These are phyloP conservation scores for Beaufortia kweichowensis DNA, from an alignment of 2,113 vertebrate genomes.

Conservation along the genomic window DNA sequence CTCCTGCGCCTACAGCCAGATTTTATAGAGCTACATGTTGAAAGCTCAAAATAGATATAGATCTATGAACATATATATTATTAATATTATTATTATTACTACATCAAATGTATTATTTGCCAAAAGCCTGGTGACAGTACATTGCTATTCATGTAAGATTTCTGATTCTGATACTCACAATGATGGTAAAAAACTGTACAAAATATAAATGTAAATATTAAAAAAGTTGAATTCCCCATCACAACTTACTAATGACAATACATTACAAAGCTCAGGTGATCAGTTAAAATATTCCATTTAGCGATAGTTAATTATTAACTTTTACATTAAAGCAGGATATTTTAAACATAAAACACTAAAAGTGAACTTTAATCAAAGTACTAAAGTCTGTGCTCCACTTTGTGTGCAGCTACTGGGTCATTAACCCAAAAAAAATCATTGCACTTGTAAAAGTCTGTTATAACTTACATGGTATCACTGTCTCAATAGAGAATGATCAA, in stretches of 20 bases:
- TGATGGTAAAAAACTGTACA: no score
- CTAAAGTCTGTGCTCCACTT: slow-evolving; percentile 14
- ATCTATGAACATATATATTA: no score
- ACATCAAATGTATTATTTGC: not conserved
- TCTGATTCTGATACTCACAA: not conserved
- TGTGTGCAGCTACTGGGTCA: not conserved
- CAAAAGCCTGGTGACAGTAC: not conserved
- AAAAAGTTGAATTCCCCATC: not conserved
- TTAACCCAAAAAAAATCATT: slow-evolving; percentile 14
- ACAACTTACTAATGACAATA: not conserved
- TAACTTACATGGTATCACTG: not conserved
- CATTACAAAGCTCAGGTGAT: not conserved
- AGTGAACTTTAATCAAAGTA: not conserved
- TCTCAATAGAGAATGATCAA: not conserved
- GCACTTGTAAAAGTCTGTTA: slow-evolving; percentile 1
- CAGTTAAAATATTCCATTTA: not conserved
- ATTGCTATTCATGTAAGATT: no score
- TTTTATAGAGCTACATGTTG: not conserved
- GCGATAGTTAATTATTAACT: not conserved
- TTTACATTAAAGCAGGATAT: not conserved
- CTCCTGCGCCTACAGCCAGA: no score
- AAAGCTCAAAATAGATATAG: not conserved
- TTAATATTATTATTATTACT: no score
- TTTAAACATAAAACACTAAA: not conserved
- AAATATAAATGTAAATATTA: not conserved